Base-by-base conservation (phyloP, 37 sponge, comb jelly and placozoan species). In the Spongia lamella region DNA sequence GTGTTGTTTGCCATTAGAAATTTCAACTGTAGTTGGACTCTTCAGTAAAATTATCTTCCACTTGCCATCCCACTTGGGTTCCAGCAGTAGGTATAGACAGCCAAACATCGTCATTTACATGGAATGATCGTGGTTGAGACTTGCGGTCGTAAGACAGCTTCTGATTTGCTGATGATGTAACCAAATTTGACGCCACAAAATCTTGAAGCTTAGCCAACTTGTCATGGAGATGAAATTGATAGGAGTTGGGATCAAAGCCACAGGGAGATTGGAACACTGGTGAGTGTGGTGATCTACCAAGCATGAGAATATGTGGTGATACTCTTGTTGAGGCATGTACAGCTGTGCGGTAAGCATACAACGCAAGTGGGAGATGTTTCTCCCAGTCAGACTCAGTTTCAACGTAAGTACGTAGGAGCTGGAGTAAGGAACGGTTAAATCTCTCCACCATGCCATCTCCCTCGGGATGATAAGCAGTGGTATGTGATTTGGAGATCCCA, bases 341-440 rank as follows among this genome's bases (percentile, higher is more conserved):
- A 25, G 79, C 67, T 20, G 79, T 78, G 67, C 52, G 53, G 49
- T 78, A 78, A 4, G 79, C 67, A 66, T 52, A 78, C 30, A 66
- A n/a, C 20, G 66, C 50, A 3, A 78, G 53, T 1, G 68, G 79
- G 17, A 78, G 58, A 53, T 47, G 49, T 20, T 24, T 20, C 7
- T 72, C 73, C 73, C 73, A 72, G 27, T 72, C 50, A 31, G 25
- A n/a, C 35, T 37, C 11, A 16, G 21, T 35, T 7, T 35, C 35
- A 37, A 31, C 38, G 53, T 55, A 53, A 2, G 2, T 9, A 15
- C 73, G 27, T 55, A 72, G 34, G 37, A 72, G 13, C 33, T 52
- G 57, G 32, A 32, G 26, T n/a, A 55, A 31, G 7, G 57, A 53
- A 30, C 73, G 24, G 19, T 72, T 72, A 33, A 47, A 15, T 55